These are phyloP conservation scores for Pantherophis alleghaniensis DNA, from an alignment of 2,797 vertebrate species.

Conservation along the genomic window DNA sequence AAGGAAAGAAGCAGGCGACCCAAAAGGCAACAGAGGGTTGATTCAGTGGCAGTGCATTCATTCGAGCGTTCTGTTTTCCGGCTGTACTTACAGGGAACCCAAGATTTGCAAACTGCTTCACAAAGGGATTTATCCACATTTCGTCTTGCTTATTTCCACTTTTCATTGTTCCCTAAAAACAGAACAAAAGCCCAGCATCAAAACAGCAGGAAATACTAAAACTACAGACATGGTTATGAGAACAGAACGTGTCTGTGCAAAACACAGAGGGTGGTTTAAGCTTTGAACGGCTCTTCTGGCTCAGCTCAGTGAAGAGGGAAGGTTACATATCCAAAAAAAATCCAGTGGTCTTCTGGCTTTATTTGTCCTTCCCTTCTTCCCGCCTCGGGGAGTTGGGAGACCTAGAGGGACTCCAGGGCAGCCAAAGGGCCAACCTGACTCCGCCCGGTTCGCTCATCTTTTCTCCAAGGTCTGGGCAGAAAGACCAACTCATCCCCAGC, in stretches of 20 bases:
- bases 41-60: background rate
- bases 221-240: background rate
- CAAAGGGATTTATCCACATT: conserved; percentile 91
- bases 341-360: background rate
- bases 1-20: background rate
- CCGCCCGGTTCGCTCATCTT: background rate
- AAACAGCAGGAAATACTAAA: conserved; percentile 10
- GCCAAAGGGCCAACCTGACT: background rate
- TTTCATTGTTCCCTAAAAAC: conserved; percentile 87
- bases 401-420: background rate
- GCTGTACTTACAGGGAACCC: conserved; percentile 85
- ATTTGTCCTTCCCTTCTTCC: background rate
- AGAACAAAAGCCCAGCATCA: conserved; percentile 7
- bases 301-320: background rate
- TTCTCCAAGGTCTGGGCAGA: background rate
- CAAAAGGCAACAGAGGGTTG: background rate
- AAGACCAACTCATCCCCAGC: background rate
- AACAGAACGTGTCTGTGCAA: no score
- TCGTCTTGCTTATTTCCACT: conserved; percentile 92
- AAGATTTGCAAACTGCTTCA: conserved; percentile 94
- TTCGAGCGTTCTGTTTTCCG: background rate
- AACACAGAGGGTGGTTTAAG: no score
- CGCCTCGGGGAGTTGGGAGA: background rate
- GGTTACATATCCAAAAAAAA: background rate
- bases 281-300: background rate